Evolutionary conservation across 2,797 vertebrate genomes (phyloP), one percentile per base, ranked within the genome.

Genomic region (Sorex maritimensis): DNA sequence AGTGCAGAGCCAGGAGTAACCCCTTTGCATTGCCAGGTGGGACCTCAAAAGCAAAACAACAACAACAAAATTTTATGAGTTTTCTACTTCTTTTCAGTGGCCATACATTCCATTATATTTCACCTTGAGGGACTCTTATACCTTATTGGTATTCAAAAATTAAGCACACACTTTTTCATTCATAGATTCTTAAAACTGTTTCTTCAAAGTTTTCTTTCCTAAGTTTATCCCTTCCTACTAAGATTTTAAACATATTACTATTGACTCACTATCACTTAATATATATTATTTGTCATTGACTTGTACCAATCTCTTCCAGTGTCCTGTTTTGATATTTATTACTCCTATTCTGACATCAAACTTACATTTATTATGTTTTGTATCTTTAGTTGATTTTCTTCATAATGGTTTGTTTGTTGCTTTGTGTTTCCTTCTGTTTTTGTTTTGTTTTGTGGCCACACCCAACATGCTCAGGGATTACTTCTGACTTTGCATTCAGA

Each of bases 31-130:
- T 34, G 34, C 34, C 34, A 34, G 34, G 34, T 34, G 34, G 34
- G 34, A 34, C 34, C 34, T 34, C 34, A 34, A 34, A 34, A 34
- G 34, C 34, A 34, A 34, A 34, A 34, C 34, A 34, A 34, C 34
- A 34, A 34, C 34, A 34, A 34, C 34, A 83, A 80, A 19, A 12
- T 11, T 91, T 77, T 69, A 28, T 77, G 30, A 63, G 0, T 78
- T 92, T 87, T 75, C 24, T 82, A 4, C 65, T 90, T 87, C 34
- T 23, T 86, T 93, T 94, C n/a, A 77, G 9, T 89, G 28, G 38
- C 58, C 4, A 69, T 44, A 84, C 12, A 77, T 77, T 94, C 38
- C 67, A 72, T 63, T 72, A n/a, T 85, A n/a, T 15, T 92, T 63
- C 23, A 17, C 14, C 28, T 6, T 30, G 34, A 78, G 30, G 46